Conservation (phyloP, 2,797 vertebrate species). For the Acropternis orthonyx region DNA sequence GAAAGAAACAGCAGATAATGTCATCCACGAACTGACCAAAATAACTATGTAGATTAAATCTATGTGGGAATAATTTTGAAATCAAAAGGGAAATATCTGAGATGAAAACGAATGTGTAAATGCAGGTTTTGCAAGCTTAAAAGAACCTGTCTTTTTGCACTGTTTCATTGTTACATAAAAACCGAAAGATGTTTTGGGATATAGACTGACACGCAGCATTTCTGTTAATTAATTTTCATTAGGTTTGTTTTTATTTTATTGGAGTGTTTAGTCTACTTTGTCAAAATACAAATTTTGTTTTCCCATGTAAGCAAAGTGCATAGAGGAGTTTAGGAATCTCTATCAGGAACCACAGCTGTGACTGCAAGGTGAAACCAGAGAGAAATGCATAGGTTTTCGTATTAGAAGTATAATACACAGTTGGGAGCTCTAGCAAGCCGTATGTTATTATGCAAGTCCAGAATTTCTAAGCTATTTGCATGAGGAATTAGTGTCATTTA, state of each 20-base stretch:
- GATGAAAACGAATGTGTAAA: background rate
- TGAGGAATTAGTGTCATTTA: background rate
- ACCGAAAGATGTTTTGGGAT: background rate
- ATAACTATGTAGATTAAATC: background rate
- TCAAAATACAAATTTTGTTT: background rate
- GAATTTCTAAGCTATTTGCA: conserved; percentile 26
- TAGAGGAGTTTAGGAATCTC: background rate
- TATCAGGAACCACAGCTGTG: background rate
- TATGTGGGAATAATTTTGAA: background rate
- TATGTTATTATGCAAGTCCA: background rate
- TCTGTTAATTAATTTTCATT: background rate
- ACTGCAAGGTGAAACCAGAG: background rate
- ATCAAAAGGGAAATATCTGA: background rate
- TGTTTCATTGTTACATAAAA: background rate
- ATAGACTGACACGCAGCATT: background rate
- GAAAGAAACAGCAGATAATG: background rate
- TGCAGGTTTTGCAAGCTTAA: background rate
- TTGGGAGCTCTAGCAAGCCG: background rate
- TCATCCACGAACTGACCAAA: background rate
- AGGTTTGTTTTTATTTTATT: background rate
- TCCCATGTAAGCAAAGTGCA: background rate
- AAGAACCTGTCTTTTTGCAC: background rate
- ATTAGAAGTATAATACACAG: background rate
- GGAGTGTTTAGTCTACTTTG: background rate
- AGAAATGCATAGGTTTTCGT: background rate